A percentile compares a stretch with the other conserved stretches of the same genome.
These are phyloP conservation scores for Bovichtus diacanthus DNA, from an alignment of 2,797 vertebrate genomes.

Conservation along the genomic window DNA sequence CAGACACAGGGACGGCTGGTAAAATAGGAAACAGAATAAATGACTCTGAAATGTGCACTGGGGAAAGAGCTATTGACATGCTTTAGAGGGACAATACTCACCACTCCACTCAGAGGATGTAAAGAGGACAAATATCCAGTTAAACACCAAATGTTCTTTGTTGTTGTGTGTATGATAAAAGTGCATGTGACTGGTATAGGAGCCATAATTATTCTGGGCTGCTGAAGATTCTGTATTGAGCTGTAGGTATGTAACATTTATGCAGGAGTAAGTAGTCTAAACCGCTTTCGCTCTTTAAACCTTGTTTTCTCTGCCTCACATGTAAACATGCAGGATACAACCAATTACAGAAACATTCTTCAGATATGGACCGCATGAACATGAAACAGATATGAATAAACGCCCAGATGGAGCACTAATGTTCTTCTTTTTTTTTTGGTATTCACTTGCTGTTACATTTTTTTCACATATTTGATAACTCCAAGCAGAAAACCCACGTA, in stretches of 20 bases:
- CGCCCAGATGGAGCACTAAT: neutral
- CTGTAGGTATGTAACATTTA: neutral
- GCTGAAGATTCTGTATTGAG: neutral
- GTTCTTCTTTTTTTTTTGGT: neutral
- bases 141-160: constrained; percentile 2
- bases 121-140: constrained; percentile 18
- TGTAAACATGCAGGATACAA: neutral
- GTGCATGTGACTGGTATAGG: neutral
- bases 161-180: neutral
- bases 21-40: constrained; percentile 29
- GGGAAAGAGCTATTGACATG: constrained; percentile 7
- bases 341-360: constrained; percentile 11
- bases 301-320: neutral
- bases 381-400: neutral
- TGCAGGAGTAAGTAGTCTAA: neutral
- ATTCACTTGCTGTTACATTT: constrained; percentile 12
- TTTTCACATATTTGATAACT: constrained; percentile 10
- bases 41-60: constrained; percentile 19
- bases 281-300: no score
- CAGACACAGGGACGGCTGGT: neutral
- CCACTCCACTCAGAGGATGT: neutral
- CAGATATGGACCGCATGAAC: neutral
- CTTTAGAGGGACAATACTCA: constrained; percentile 15
- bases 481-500: constrained; percentile 7
- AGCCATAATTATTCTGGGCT: neutral